Percentiles rank a stretch among this genome's conserved stretches.
Evolutionary conservation across 2,888 invertebrate genomes (phyloP).

Genomic region (Pandemis heparana): DNA sequence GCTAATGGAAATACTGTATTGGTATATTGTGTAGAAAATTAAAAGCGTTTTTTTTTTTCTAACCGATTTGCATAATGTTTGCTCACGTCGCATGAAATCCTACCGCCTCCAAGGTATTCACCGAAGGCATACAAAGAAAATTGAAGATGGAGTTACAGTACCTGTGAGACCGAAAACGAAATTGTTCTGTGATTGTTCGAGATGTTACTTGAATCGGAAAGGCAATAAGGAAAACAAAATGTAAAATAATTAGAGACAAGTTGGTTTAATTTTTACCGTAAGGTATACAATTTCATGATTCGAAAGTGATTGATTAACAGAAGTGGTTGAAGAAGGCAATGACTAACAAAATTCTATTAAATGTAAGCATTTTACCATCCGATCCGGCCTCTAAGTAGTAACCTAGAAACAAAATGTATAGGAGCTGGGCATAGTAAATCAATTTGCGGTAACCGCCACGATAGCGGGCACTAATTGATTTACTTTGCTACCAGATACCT

Average conservation of each 20-base stretch:
- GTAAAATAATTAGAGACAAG: not conserved
- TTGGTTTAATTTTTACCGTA: not conserved
- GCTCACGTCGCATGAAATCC: constrained; percentile 37
- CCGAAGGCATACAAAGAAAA: constrained; percentile 44
- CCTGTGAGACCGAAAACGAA: constrained; percentile 41
- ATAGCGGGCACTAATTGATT: constrained; percentile 78
- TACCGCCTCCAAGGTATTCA: constrained; percentile 40
- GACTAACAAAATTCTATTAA: not conserved
- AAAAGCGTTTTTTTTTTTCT: constrained; percentile 20
- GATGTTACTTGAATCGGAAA: constrained; percentile 24
- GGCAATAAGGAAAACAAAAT: constrained; percentile 4
- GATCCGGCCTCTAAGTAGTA: constrained; percentile 16
- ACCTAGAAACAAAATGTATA: constrained; percentile 44
- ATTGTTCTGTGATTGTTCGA: constrained; percentile 42
- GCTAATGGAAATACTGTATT: too few relatives aligned
- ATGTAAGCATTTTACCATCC: not conserved
- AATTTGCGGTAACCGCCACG: constrained; percentile 62
- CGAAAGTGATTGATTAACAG: too few relatives aligned
- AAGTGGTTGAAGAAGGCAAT: not conserved
- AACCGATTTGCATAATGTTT: constrained; percentile 40
- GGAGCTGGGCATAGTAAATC: constrained; percentile 64
- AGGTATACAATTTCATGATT: too few relatives aligned
- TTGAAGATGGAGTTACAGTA: constrained; percentile 44
- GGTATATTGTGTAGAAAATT: constrained; percentile 18
- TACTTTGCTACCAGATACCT: constrained; percentile 78